Percentiles rank a stretch among this genome's conserved stretches.
Evolutionary conservation across 2,797 vertebrate genomes (phyloP).

Genomic region (Tragelaphus oryx): DNA sequence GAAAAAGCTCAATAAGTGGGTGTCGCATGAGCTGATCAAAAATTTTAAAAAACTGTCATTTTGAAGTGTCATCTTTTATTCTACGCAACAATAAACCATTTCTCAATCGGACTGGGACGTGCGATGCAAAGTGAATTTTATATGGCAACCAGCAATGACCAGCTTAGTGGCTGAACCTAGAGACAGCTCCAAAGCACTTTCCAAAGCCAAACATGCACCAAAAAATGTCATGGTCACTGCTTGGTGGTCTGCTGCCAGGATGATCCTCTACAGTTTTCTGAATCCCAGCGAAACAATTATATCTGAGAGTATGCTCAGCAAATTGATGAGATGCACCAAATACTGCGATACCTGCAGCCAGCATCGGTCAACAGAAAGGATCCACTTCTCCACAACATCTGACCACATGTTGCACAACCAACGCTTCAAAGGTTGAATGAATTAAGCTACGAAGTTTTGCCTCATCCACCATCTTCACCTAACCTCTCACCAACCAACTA

Average conservation of each 20-base stretch:
- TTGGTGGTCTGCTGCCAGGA: background rate
- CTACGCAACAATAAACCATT: background rate
- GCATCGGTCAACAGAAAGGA: background rate
- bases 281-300: background rate
- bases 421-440: background rate
- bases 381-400: background rate
- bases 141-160: background rate
- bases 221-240: background rate
- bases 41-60: background rate
- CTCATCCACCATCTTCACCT: background rate
- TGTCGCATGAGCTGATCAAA: background rate
- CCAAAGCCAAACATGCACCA: background rate
- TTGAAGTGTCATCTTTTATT: background rate
- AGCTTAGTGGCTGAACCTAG: background rate
- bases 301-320: background rate
- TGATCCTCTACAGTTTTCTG: background rate
- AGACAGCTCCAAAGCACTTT: background rate
- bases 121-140: background rate
- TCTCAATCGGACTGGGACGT: accelerated
- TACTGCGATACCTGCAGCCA: background rate
- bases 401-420: background rate
- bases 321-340: background rate
- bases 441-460: background rate
- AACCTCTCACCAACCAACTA: background rate
- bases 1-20: background rate